A percentile compares a stretch with the other conserved stretches of the same genome.
Conservation (phyloP, 2,888 invertebrate genomes). For the Athalia circularis region DNA sequence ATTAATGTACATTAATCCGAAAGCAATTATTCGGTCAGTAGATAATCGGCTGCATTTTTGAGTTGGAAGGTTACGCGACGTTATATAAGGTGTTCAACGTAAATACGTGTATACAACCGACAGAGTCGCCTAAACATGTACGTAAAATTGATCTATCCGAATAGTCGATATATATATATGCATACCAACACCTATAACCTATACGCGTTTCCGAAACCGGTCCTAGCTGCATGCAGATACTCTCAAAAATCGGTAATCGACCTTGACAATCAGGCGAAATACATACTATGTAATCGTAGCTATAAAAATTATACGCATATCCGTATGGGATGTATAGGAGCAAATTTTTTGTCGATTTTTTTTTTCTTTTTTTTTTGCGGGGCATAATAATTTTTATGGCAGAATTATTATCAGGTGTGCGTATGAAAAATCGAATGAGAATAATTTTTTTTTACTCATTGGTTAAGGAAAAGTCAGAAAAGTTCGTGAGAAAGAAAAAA, state of each 20-base stretch:
- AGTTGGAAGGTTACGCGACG: conserved; percentile 11
- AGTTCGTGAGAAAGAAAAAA: conserved; percentile 24
- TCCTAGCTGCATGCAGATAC: conserved; percentile 37
- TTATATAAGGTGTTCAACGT: conserved; percentile 31
- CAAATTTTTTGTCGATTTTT: too few species aligned
- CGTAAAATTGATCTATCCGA: conserved; percentile 32
- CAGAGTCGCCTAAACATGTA: not conserved
- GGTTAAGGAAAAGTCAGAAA: not conserved
- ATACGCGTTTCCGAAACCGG: conserved; percentile 16
- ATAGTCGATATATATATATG: not conserved
- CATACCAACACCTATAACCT: not conserved
- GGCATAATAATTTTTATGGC: too few species aligned
- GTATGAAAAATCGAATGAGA: too few species aligned
- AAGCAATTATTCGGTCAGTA: conserved; percentile 2
- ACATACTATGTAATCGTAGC: too few species aligned
- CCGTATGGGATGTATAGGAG: too few species aligned
- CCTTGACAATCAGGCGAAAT: conserved; percentile 43
- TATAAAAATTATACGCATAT: not conserved
- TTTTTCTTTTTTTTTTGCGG: too few species aligned
- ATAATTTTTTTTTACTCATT: not conserved
- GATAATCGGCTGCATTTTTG: conserved; percentile 19
- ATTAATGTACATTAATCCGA: not conserved
- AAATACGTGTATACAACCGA: not conserved
- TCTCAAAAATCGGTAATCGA: conserved; percentile 39
- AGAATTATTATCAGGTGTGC: too few species aligned